phyloP scores from a whole-genome alignment of 2,113 vertebrate species.

The Brienomyrus brachyistius region DNA sequence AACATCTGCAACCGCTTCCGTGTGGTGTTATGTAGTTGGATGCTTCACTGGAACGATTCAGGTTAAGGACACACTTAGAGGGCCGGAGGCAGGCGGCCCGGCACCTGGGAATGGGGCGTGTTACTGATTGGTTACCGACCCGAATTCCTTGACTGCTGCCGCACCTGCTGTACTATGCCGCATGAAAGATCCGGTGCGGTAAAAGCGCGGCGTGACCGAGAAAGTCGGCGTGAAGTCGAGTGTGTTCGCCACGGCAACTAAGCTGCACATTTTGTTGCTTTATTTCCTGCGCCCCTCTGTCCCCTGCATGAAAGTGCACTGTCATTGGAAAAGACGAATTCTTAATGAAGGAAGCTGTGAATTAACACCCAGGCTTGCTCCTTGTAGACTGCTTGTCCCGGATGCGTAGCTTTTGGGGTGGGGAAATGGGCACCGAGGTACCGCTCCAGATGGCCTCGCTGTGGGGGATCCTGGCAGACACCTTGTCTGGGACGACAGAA shows the following conservation, averaged over 20 bases:
- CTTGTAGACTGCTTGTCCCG: constrained; percentile 7
- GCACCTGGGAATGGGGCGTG: not conserved
- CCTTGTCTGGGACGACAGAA: not conserved
- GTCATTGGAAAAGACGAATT: constrained; percentile 3
- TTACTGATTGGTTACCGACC: not conserved
- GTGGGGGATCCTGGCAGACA: constrained; percentile 4
- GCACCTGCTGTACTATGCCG: not conserved
- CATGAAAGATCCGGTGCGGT: not conserved
- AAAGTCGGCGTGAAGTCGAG: not conserved
- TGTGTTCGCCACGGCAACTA: not conserved
- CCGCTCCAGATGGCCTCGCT: constrained; percentile 20
- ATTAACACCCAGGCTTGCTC: not conserved
- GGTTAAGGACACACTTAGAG: not conserved
- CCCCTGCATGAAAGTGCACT: not conserved
- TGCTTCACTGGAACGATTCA: not conserved
- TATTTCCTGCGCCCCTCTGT: not conserved
- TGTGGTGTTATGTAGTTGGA: not conserved
- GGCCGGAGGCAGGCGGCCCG: not conserved
- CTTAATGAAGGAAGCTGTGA: constrained; percentile 9
- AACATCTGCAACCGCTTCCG: not conserved
- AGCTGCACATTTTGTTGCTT: not conserved
- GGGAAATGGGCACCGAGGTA: not conserved
- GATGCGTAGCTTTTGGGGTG: constrained; percentile 3
- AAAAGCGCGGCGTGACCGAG: not conserved
- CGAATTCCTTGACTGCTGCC: too few species aligned